Percentiles rank a stretch among this genome's conserved stretches.
Evolutionary conservation across 2,888 invertebrate genomes (phyloP).

Genomic region (Acleris emargana): DNA sequence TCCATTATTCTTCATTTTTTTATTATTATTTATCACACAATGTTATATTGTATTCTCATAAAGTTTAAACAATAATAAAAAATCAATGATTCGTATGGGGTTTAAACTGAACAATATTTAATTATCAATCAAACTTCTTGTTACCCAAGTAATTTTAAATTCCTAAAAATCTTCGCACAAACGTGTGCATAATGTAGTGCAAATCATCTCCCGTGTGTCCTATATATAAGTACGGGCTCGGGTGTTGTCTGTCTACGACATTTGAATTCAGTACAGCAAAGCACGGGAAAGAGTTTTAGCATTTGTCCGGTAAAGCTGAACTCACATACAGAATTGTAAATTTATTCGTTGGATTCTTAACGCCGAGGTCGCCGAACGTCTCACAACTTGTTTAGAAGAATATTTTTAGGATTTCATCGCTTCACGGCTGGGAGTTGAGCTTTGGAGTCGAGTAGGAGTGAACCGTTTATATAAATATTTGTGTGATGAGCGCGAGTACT

Average conservation of each 20-base stretch:
- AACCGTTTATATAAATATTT: too few relatives aligned
- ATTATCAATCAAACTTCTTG: too few relatives aligned
- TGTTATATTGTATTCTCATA: too few relatives aligned
- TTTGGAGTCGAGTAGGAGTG: neutral
- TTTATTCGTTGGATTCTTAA: constrained; percentile 70
- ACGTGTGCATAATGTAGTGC: constrained; percentile 1
- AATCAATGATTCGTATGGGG: too few relatives aligned
- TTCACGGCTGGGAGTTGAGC: neutral
- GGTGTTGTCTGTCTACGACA: constrained; percentile 61
- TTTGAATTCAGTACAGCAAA: constrained; percentile 67
- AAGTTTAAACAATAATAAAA: too few relatives aligned
- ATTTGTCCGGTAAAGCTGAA: constrained; percentile 74
- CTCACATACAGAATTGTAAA: constrained; percentile 78
- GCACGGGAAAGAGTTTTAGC: constrained; percentile 73
- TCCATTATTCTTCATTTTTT: too few relatives aligned
- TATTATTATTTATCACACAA: too few relatives aligned
- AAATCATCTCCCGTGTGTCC: constrained; percentile 16
- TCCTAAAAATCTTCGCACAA: neutral
- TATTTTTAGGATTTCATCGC: constrained; percentile 25
- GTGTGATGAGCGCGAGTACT: too few relatives aligned
- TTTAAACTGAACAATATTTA: too few relatives aligned
- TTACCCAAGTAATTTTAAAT: too few relatives aligned
- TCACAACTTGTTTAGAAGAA: constrained; percentile 41
- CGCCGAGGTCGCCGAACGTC: constrained; percentile 50
- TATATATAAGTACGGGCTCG: constrained; percentile 44